Base-by-base conservation (phyloP, 2,797 vertebrate species). In the Sebastes reedi region DNA sequence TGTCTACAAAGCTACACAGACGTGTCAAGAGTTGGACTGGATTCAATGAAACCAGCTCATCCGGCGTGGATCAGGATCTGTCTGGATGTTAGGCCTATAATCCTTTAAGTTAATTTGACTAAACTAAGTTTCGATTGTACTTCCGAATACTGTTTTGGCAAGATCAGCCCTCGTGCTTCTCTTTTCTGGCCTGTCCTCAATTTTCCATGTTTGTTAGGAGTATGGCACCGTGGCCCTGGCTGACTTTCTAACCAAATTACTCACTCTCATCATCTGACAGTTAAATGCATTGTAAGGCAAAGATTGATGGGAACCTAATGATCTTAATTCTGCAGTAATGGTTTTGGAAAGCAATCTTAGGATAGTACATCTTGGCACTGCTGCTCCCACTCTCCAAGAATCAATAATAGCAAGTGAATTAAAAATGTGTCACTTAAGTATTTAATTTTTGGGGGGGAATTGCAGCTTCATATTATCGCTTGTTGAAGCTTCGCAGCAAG, bases 91-190 rank as follows among this genome's bases (percentile, higher is more conserved):
- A 66, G 50, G 12, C 12, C 6, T 67, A 74, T 73, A 76, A 85
- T 79, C 74, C 52, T 80, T 73, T 83, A 67, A 83, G 4, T 78
- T 67, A 25, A 80, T 76, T 72, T 69, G 29, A 61, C 55, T 64
- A 27, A 71, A 77, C 39, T 16, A 66, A 67, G 16, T 29, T 32
- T 64, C 4, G 22, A 64, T 77, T 34, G 56, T 52, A 64, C 42
- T 30, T 25, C 18, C 20, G 0, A 65, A 59, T 32, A 42, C 16
- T 61, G 3, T 65, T 80, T 74, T 64, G 14, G 39, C 27, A 55
- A 72, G n/a, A 9, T 73, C 3, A 56, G 5, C 16, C 34, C 11
- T 54, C 27, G 3, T 18, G 55, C n/a, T 76, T 24, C 2, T 27
- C 20, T n/a, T 42, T 46, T 54, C 9, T 50, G 9, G 3, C 16